A percentile compares a stretch with the other conserved stretches of the same genome.
These are phyloP conservation scores for Scaptomyza flava DNA, from an alignment of 2,888 invertebrate species.

Conservation along the genomic window DNA sequence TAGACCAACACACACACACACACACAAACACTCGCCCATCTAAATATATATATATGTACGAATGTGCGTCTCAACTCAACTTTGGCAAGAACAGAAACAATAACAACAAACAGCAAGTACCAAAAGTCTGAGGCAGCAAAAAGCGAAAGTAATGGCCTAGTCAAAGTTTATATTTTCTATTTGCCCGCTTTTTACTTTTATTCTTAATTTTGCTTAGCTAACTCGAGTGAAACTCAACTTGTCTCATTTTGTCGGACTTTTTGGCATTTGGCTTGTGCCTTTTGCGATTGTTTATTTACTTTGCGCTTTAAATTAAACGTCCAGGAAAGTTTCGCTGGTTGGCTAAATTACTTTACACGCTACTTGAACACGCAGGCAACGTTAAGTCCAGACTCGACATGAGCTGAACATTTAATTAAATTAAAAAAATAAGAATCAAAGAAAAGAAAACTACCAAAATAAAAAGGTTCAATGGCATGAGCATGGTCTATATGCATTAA, in stretches of 20 bases:
- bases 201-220: constrained; percentile 42
- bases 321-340: constrained; percentile 48
- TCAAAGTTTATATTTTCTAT: constrained; percentile 38
- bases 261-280: constrained; percentile 32
- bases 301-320: constrained; percentile 71
- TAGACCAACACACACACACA: constrained; percentile 10
- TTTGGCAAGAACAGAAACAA: constrained; percentile 30
- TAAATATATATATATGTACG: neutral
- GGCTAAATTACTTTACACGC: constrained; percentile 76
- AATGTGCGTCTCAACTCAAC: constrained; percentile 30
- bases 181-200: constrained; percentile 6
- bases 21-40: constrained; percentile 1
- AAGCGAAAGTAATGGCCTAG: constrained; percentile 63
- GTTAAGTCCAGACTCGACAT: constrained; percentile 41
- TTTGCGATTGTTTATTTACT: constrained; percentile 72
- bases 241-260: constrained; percentile 64
- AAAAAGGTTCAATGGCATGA: neutral
- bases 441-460: constrained; percentile 16
- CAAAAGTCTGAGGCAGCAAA: constrained; percentile 50
- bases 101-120: constrained; percentile 16
- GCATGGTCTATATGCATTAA: neutral
- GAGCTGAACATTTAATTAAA: constrained; percentile 64
- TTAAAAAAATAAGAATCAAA: constrained; percentile 47
- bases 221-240: constrained; percentile 58
- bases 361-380: constrained; percentile 75